Evolutionary conservation across 2,797 vertebrate genomes (phyloP).

Genomic region (Staurois parvus): DNA sequence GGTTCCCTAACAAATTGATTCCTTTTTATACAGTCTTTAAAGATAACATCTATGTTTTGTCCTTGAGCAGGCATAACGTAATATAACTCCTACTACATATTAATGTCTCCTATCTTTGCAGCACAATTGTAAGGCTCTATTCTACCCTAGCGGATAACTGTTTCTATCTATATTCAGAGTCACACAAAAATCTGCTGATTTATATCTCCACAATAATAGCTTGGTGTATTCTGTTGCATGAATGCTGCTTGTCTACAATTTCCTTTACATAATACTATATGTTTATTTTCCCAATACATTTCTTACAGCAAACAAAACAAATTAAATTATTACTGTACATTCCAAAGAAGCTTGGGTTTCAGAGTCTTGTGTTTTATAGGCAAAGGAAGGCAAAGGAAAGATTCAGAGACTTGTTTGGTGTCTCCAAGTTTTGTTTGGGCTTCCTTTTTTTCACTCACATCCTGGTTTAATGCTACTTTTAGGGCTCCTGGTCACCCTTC

Average conservation of each 20-base stretch:
- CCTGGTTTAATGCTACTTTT: too few species aligned
- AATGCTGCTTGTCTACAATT: background rate
- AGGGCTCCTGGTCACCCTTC: too few species aligned
- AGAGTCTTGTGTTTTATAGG: background rate
- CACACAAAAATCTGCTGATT: conserved; percentile 1
- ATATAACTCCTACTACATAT: conserved; percentile 27
- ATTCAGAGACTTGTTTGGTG: background rate
- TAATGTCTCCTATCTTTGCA: background rate
- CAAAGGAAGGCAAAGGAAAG: background rate
- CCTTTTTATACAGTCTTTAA: background rate
- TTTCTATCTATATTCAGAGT: conserved; percentile 8
- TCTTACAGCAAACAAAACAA: background rate
- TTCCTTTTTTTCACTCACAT: too few species aligned
- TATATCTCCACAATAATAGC: conserved; percentile 16
- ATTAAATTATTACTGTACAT: background rate
- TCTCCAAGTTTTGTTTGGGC: background rate
- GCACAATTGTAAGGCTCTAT: background rate
- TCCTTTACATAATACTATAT: background rate
- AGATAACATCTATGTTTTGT: conserved; percentile 32
- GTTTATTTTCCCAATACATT: background rate
- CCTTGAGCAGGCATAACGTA: conserved; percentile 24
- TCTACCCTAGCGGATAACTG: background rate
- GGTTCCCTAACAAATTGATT: conserved; percentile 7
- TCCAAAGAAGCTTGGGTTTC: background rate
- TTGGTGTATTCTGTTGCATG: background rate